Base-by-base conservation (phyloP, 2,888 invertebrate species). In the Eledone cirrhosa region DNA sequence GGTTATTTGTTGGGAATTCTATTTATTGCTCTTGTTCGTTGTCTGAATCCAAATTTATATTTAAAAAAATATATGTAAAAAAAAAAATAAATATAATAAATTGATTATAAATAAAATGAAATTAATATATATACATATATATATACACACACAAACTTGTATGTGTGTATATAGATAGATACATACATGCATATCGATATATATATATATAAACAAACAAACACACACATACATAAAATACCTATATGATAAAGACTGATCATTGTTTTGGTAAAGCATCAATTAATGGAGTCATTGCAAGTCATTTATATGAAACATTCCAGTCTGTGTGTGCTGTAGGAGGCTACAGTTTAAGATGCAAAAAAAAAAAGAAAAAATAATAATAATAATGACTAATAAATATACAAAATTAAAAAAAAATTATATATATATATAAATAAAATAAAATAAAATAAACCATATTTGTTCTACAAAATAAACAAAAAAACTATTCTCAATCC, bases 1-100 rank as follows among this genome's bases (percentile, higher is more conserved):
- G 41, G 75, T 75, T 75, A 75, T 48, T 75, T 75, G 75, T 75
- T 75, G 75, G 75, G 75, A 75, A 75, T 48, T 75, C 31, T 75
- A 75, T 75, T 75, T 67, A 67, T 67, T 67, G 67, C 67, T 67
- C 67, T 67, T 67, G 67, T 67, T 67, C 67, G 67, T 67, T 67
- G 67, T 67, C 67, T 67, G 33, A 67, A 67, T 27, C 67, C 31
- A 67, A 67, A 67, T 29, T 31, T 29, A 67, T 31, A 67, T 24
- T 13, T 31, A 24, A 63, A 29, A 29, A 67, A 41, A 41, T 41
- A 41, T 41, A 41, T 41, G 41, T 41, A 41, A 41, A 41, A 41
- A 41, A 41, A 41, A 8, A 41, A 41, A 41, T 41, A 41, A 41
- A 41, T 41, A 41, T 8, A 41, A 41, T 41, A 11, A 41, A 41